phyloP scores from a whole-genome alignment of 1,140 invertebrate species.

The Philaenus spumarius region DNA sequence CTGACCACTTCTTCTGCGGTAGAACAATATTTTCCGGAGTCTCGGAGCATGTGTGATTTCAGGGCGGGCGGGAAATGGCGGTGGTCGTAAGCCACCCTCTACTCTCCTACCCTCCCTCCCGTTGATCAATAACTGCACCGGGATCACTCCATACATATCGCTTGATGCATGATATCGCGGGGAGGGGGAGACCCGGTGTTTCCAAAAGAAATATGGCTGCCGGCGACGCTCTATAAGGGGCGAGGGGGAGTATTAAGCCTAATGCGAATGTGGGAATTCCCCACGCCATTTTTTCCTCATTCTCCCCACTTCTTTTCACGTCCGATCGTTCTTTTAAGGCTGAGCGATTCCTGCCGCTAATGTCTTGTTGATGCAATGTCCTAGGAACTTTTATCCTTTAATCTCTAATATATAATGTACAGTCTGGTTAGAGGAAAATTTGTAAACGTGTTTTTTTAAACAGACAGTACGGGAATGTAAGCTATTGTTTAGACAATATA shows the following conservation, averaged over 20 bases:
- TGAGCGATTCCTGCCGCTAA: conserved; percentile 1
- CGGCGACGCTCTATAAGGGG: not conserved
- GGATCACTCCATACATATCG: conserved; percentile 9
- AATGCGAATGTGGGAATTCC: conserved; percentile 14
- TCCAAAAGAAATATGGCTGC: conserved; percentile 12
- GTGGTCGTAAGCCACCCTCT: no score
- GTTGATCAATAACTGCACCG: no score
- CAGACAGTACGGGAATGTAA: no score
- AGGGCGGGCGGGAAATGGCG: no score
- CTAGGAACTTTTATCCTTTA: not conserved
- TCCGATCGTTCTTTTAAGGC: conserved; percentile 9
- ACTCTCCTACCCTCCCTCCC: no score
- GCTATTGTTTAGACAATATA: no score
- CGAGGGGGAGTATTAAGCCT: not conserved
- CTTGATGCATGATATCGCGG: conserved; percentile 10
- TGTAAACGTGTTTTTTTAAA: no score
- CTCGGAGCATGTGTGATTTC: no score
- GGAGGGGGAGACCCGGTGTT: not conserved
- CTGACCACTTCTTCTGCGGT: no score
- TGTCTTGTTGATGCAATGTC: conserved; percentile 8
- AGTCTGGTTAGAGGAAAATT: no score
- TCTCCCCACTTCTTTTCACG: not conserved
- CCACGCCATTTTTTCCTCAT: conserved; percentile 7
- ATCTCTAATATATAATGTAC: conserved; percentile 8
- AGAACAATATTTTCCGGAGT: no score